Evolutionary conservation across 2,113 vertebrate genomes (phyloP), one percentile per base, ranked within the genome.

Genomic region (Notothenia rossii): DNA sequence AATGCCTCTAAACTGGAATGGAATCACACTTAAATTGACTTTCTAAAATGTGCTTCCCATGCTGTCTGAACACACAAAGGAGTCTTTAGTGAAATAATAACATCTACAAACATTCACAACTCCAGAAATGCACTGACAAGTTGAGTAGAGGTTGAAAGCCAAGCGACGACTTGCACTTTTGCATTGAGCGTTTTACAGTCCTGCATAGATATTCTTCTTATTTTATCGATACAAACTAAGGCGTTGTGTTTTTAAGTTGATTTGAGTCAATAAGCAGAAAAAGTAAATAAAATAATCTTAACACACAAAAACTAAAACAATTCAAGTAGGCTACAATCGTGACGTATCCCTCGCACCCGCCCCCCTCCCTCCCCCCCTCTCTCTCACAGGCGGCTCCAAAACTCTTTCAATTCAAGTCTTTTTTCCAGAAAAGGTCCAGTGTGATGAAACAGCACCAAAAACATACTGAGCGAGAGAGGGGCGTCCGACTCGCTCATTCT

Each of bases 241-340:
- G 95, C 94, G 87, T 91, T 81, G 84, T 86, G 89, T 93, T 92
- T 92, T 93, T 93, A 91, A 89, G 88, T 89, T 87, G 85, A 81
- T 88, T 90, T 77, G 78, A 90, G 87, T 90, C 84, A 72, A 81
- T 87, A 92, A 89, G 82, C 88, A 88, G 83, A 91, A 48, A 88
- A 91, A 75, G 64, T 72, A 85, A 83, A 84, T 69, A 17, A 65
- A 88, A 72, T 82, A 82, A 67, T 79, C 25, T 63, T 40, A 85
- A 71, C 40, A 59, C 50, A 71, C 36, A 67, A 69, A 85, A 20
- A 10, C 25, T n/a, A 55, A 69, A 20, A 55, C 59, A 91, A 70
- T 95, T 95, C 94, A 95, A 95, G 93, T 95, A 95, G 83, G 88
- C 90, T 93, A 94, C 88, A 90, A 88, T 92, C 91, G 88, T 68